Conservation (phyloP, 64 coral and sea anemone species). For the Acropora tenuis region DNA sequence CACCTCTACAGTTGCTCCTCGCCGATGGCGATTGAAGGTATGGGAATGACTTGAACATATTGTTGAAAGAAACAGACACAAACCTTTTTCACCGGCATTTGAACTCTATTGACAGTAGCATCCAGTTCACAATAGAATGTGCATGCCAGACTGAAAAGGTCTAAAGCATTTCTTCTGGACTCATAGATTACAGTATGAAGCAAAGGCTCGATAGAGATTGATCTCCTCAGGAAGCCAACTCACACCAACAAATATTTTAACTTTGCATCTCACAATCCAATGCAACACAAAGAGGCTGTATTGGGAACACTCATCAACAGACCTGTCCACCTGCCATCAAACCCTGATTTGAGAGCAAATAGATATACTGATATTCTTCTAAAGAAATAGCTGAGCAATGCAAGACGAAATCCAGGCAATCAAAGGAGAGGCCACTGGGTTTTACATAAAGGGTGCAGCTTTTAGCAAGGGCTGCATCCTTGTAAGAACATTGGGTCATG, state of each 20-base stretch:
- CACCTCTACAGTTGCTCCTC: too few relatives aligned
- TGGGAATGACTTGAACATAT: neutral
- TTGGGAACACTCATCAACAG: neutral
- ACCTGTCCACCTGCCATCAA: neutral
- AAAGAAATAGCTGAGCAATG: neutral
- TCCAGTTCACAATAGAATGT: too few relatives aligned
- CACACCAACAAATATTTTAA: neutral
- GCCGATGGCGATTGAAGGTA: too few relatives aligned
- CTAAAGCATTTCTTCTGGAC: too few relatives aligned
- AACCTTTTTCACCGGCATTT: too few relatives aligned
- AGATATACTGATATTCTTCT: neutral
- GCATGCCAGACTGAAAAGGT: too few relatives aligned
- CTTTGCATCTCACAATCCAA: neutral
- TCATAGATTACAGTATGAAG: too few relatives aligned
- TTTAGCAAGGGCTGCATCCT: neutral
- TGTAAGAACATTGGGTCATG: neutral
- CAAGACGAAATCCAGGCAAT: too few relatives aligned
- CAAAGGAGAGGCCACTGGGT: too few relatives aligned
- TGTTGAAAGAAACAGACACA: too few relatives aligned
- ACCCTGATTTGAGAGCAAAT: neutral
- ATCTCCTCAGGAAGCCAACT: neutral
- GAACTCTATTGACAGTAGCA: too few relatives aligned
- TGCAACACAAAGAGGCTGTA: conserved; percentile 6
- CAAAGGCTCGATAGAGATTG: neutral
- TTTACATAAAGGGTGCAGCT: neutral